A percentile compares a stretch with the other conserved stretches of the same genome.
phyloP scores from a whole-genome alignment of 1,140 invertebrate genomes.

The Zaprionus nigranus region DNA sequence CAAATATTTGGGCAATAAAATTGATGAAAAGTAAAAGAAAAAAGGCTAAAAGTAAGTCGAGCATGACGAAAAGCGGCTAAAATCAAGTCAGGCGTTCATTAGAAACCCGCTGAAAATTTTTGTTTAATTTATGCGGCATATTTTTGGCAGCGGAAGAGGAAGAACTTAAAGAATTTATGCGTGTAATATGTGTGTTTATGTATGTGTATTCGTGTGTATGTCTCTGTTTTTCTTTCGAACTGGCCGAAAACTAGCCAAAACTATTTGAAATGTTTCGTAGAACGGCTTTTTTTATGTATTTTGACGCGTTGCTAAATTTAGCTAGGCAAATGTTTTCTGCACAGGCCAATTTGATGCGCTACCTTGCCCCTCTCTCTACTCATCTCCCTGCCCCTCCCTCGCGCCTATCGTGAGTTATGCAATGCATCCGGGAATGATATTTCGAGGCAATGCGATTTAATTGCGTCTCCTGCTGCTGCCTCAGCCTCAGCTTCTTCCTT shows the following conservation, averaged over 20 bases:
- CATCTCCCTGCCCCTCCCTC: no score
- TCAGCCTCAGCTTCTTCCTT: not conserved
- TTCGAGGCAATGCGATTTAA: slow-evolving; percentile 62
- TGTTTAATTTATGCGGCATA: slow-evolving; percentile 62
- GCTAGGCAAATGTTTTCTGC: slow-evolving; percentile 68
- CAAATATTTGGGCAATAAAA: slow-evolving; percentile 76
- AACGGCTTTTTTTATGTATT: slow-evolving; percentile 58
- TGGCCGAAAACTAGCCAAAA: slow-evolving; percentile 41
- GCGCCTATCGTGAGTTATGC: slow-evolving; percentile 52
- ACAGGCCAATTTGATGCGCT: slow-evolving; percentile 39
- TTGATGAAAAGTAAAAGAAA: slow-evolving; percentile 51
- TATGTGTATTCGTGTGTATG: not conserved
- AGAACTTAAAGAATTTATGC: slow-evolving; percentile 35
- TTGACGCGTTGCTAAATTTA: slow-evolving; percentile 77
- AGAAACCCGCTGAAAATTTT: slow-evolving; percentile 21
- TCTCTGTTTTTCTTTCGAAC: slow-evolving; percentile 1
- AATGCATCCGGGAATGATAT: slow-evolving; percentile 70
- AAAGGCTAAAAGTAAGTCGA: slow-evolving; percentile 30
- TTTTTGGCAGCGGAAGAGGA: slow-evolving; percentile 59
- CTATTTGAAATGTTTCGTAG: slow-evolving; percentile 51
- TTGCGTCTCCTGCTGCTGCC: slow-evolving; percentile 39
- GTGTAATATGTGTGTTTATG: not conserved
- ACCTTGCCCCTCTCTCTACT: not conserved
- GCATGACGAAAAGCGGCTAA: slow-evolving; percentile 28
- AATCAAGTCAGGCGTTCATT: slow-evolving; percentile 60